These are phyloP conservation scores for Peromyscus eremicus DNA, from an alignment of 2,797 vertebrate genomes.

Conservation along the genomic window DNA sequence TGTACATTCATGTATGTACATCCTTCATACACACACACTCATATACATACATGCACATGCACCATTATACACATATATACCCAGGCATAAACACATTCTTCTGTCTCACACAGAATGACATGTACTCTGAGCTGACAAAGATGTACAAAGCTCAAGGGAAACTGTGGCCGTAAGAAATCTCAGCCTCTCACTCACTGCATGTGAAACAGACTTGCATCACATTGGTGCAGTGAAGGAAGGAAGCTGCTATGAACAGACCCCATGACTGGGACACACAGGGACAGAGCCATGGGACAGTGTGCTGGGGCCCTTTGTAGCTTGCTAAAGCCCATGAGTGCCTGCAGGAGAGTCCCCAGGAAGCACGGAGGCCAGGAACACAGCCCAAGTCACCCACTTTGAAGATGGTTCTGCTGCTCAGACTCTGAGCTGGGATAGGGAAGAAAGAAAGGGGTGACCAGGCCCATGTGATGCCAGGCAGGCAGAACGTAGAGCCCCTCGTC, in stretches of 20 bases:
- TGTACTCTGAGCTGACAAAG: background rate
- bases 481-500: background rate
- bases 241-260: background rate
- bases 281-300: background rate
- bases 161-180: background rate
- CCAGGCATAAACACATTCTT: background rate
- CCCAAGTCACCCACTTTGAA: background rate
- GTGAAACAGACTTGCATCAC: background rate
- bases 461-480: background rate
- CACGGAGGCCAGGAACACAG: background rate
- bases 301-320: background rate
- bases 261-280: rapidly evolving
- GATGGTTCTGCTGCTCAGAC: background rate
- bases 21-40: background rate
- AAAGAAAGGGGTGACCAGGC: background rate
- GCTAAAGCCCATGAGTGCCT: background rate
- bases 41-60: background rate
- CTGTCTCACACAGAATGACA: background rate
- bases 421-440: background rate
- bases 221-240: too few species aligned
- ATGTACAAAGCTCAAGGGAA: background rate
- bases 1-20: background rate
- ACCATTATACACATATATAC: background rate
- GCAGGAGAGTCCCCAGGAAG: too few species aligned
- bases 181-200: rapidly evolving